phyloP scores from a whole-genome alignment of 2,888 invertebrate genomes.

The Tuberolachnus salignus region DNA sequence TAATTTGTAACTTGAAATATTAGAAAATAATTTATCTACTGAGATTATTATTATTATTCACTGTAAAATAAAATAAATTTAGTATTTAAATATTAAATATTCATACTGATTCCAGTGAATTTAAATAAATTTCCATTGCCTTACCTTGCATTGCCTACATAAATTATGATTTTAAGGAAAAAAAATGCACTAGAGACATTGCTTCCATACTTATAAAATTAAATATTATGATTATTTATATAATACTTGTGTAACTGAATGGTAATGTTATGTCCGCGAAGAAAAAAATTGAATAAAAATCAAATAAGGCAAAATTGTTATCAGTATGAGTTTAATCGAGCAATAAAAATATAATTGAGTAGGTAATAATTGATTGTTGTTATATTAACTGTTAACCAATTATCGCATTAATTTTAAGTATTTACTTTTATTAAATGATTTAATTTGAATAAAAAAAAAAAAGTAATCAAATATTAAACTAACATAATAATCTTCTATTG shows the following conservation, averaged over 20 bases:
- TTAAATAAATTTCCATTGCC: not conserved
- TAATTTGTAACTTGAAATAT: too few relatives aligned
- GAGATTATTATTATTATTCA: too few relatives aligned
- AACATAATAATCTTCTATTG: not conserved
- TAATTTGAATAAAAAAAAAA: not conserved
- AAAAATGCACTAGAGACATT: not conserved
- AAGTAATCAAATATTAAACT: not conserved
- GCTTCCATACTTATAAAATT: not conserved
- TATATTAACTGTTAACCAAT: not conserved
- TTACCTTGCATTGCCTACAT: not conserved
- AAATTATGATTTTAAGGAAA: not conserved
- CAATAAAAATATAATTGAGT: slow-evolving; percentile 3
- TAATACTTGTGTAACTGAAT: not conserved
- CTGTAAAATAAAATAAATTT: not conserved
- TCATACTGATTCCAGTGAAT: not conserved
- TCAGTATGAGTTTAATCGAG: not conserved
- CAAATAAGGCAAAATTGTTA: not conserved
- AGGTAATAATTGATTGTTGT: not conserved
- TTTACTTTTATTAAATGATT: not conserved
- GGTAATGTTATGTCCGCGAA: not conserved
- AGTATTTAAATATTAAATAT: not conserved
- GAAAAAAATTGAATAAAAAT: not conserved
- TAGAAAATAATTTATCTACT: too few relatives aligned
- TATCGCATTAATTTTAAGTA: not conserved
- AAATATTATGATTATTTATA: not conserved